Base-by-base conservation (phyloP, 2,888 invertebrate genomes). In the Chrysopilus asiliformis region DNA sequence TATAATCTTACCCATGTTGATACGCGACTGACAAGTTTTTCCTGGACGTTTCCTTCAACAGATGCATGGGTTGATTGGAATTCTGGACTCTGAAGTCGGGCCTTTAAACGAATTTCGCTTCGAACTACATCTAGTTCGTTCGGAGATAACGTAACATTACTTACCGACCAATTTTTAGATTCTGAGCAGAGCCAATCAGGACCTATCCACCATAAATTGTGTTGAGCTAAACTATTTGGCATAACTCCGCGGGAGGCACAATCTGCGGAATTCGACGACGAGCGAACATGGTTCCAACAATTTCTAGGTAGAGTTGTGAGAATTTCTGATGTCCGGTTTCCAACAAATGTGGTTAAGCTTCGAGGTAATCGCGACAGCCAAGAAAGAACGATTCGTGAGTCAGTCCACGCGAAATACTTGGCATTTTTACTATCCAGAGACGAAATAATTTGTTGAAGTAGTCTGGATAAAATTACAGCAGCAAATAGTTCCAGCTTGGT, bases 141-240 rank as follows among this genome's bases (percentile, higher is more conserved):
- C n/a, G n/a, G n/a, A n/a, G n/a, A n/a, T n/a, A n/a, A n/a, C n/a
- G n/a, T n/a, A n/a, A n/a, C n/a, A n/a, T 26, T 13, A 12, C 13
- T 5, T 13, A 9, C 13, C 27, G 42, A 15, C 22, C 2, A 28
- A 12, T 22, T 33, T n/a, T 14, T 10, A 26, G 20, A 19, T 16
- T 27, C 29, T 17, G 26, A 13, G 13, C 37, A 36, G 56, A 49
- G 65, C 42, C 41, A 41, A 38, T 31, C 13, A 39, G 31, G 15
- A 10, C 25, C 30, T 30, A 34, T 19, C 6, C 25, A 7, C 14
- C 39, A 31, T 32, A 42, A 42, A 22, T 9, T 3, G 5, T 40
- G 39, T 29, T 37, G 37, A 15, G 33, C 13, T 8, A 39, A 18
- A 40, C 40, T 40, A 13, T 10, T 10, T 14, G 41, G 41, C 4